Percentiles rank a stretch among this genome's conserved stretches.
These are phyloP conservation scores for Andrena minutula DNA, from an alignment of 2,888 invertebrate species.

Conservation along the genomic window DNA sequence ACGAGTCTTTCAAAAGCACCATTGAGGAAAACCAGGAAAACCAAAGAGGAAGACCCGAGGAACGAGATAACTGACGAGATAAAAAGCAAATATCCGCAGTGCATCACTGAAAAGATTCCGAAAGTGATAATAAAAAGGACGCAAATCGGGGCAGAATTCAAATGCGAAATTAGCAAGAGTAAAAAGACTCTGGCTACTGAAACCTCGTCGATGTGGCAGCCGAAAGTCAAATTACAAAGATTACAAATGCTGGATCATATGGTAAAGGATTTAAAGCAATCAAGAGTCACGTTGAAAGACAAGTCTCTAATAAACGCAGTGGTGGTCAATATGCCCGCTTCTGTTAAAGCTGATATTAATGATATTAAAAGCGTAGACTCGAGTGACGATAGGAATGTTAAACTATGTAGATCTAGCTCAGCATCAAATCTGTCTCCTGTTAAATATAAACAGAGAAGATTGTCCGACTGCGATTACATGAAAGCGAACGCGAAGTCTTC, in stretches of 20 bases:
- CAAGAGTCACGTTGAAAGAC: slow-evolving; percentile 70
- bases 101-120: slow-evolving; percentile 78
- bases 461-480: slow-evolving; percentile 63
- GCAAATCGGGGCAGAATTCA: slow-evolving; percentile 82
- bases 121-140: slow-evolving; percentile 83
- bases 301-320: slow-evolving; percentile 27
- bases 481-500: slow-evolving; percentile 39
- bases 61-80: slow-evolving; percentile 43
- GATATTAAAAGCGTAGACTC: neutral
- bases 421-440: slow-evolving; percentile 66
- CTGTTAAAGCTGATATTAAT: neutral
- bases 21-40: slow-evolving; percentile 50
- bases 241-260: slow-evolving; percentile 80
- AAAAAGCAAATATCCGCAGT: slow-evolving; percentile 35
- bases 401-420: slow-evolving; percentile 72
- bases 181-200: slow-evolving; percentile 72
- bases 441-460: slow-evolving; percentile 65
- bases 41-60: slow-evolving; percentile 47
- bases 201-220: slow-evolving; percentile 79
- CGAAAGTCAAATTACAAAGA: slow-evolving; percentile 81
- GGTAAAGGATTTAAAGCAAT: slow-evolving; percentile 79
- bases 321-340: neutral
- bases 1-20: neutral
- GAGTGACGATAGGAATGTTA: slow-evolving; percentile 42
- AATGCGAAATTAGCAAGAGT: slow-evolving; percentile 81